Evolutionary conservation across 2,888 invertebrate species (phyloP).

Genomic region (Platypus cylindrus): DNA sequence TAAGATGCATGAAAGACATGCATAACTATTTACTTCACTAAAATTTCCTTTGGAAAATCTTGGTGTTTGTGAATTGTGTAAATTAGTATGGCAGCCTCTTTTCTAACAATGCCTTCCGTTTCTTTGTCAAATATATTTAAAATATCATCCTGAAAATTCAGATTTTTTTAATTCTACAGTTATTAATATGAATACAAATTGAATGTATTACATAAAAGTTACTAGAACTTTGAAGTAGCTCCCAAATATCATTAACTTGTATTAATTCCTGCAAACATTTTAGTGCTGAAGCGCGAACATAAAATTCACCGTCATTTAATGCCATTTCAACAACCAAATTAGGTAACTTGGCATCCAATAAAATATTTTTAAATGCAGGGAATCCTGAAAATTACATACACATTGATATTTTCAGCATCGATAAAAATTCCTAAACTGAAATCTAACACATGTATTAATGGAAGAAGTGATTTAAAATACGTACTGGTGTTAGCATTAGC

Average conservation of each 20-base stretch:
- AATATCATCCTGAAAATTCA: slow-evolving; percentile 36
- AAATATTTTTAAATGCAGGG: slow-evolving; percentile 60
- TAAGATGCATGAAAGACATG: not conserved
- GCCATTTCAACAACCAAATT: slow-evolving; percentile 52
- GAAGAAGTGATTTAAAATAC: too few relatives aligned
- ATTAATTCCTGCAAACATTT: slow-evolving; percentile 57
- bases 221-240: slow-evolving; percentile 37
- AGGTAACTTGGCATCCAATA: slow-evolving; percentile 52
- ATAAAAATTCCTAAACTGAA: too few relatives aligned
- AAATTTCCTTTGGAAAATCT: slow-evolving; percentile 38
- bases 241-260: slow-evolving; percentile 54
- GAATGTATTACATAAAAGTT: slow-evolving; percentile 12
- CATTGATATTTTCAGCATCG: too few relatives aligned
- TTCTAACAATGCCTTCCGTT: slow-evolving; percentile 65
- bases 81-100: slow-evolving; percentile 56
- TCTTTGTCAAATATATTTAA: slow-evolving; percentile 49
- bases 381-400: slow-evolving; percentile 9
- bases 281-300: slow-evolving; percentile 64
- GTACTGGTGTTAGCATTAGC: slow-evolving; percentile 58
- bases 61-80: slow-evolving; percentile 53
- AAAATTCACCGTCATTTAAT: slow-evolving; percentile 56
- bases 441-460: too few relatives aligned
- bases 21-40: slow-evolving; percentile 7
- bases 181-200: slow-evolving; percentile 6
- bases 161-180: slow-evolving; percentile 3